Conservation (phyloP, 2,888 invertebrate genomes). For the Scaptomyza caliginosa region DNA sequence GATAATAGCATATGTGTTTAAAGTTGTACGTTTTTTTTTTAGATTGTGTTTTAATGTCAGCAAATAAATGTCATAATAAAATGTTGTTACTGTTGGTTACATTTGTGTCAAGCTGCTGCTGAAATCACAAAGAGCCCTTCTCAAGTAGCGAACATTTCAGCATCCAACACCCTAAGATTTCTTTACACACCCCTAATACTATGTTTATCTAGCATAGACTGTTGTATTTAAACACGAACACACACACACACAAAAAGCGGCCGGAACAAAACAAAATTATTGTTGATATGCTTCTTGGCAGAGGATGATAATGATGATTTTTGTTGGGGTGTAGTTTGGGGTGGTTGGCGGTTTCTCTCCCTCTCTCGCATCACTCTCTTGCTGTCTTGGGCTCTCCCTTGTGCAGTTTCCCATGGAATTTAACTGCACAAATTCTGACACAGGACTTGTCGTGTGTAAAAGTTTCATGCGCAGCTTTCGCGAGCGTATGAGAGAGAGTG, state of each 20-base stretch:
- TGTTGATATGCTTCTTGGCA: constrained; percentile 61
- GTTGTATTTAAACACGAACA: constrained; percentile 33
- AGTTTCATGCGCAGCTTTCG: constrained; percentile 49
- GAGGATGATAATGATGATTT: constrained; percentile 38
- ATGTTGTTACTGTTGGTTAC: constrained; percentile 5
- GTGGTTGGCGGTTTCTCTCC: constrained; percentile 26
- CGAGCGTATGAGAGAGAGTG: background rate
- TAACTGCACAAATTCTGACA: constrained; percentile 68
- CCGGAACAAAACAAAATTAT: constrained; percentile 67
- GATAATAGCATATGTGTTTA: background rate
- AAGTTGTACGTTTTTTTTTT: background rate
- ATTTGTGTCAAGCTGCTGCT: constrained; percentile 35
- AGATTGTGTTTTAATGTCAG: background rate
- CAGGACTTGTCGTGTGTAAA: constrained; percentile 48
- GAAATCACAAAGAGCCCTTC: constrained; percentile 22
- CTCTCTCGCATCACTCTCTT: constrained; percentile 24
- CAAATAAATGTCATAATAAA: background rate
- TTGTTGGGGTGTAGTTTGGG: constrained; percentile 36
- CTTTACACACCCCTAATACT: constrained; percentile 60
- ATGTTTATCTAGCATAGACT: constrained; percentile 70
- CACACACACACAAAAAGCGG: constrained; percentile 24
- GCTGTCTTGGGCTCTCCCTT: constrained; percentile 5
- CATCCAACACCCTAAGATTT: constrained; percentile 50
- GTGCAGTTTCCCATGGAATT: constrained; percentile 69
- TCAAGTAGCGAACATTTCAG: constrained; percentile 33